Percentiles rank a stretch among this genome's conserved stretches.
Conservation (phyloP, 2,113 vertebrate genomes). For the Anolis sagrei region DNA sequence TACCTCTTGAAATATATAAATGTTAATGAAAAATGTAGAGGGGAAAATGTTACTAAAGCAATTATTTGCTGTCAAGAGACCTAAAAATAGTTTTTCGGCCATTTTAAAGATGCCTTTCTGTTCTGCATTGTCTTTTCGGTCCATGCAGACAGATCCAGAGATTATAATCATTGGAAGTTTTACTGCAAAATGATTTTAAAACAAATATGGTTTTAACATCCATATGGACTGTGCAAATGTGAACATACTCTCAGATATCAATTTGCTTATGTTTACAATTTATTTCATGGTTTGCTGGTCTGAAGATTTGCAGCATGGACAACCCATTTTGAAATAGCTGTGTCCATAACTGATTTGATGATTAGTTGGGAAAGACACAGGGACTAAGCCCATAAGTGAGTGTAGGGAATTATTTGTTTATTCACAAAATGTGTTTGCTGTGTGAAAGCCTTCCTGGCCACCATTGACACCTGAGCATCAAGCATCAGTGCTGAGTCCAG, state of each 20-base stretch:
- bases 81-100: slow-evolving; percentile 10
- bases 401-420: neutral
- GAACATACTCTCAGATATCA: neutral
- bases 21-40: slow-evolving; percentile 49
- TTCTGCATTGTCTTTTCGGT: slow-evolving; percentile 18
- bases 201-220: too few relatives aligned
- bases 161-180: neutral
- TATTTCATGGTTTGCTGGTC: neutral
- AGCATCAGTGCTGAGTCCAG: too few relatives aligned
- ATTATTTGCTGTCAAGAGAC: slow-evolving; percentile 25
- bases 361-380: neutral
- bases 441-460: too few relatives aligned
- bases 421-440: too few relatives aligned
- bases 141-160: slow-evolving; percentile 2
- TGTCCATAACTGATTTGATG: neutral
- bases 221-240: neutral
- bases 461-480: too few relatives aligned
- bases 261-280: neutral
- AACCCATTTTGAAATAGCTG: neutral
- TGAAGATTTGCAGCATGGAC: neutral
- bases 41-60: slow-evolving; percentile 18
- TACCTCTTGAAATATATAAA: slow-evolving; percentile 49
- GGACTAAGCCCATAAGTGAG: too few relatives aligned
- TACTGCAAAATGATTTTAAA: neutral
- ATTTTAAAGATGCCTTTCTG: neutral